Evolutionary conservation across 2,888 invertebrate species (phyloP).

Genomic region (Marasmarcha lunaedactyla): DNA sequence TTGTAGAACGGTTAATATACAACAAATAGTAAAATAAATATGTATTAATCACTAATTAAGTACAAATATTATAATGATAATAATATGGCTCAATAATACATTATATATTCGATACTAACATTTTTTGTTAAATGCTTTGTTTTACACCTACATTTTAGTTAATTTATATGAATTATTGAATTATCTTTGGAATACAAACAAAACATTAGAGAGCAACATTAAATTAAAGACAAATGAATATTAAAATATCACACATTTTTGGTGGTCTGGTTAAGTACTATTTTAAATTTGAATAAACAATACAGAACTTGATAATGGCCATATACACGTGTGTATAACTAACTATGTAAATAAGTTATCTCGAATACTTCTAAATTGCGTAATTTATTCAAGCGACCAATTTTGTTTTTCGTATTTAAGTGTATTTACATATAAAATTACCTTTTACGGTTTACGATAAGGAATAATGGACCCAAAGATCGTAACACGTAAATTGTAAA

Average conservation of each 20-base stretch:
- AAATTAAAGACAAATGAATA: slow-evolving; percentile 30
- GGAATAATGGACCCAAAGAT: neutral
- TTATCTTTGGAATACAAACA: slow-evolving; percentile 9
- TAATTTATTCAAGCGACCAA: neutral
- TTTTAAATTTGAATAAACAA: slow-evolving; percentile 26
- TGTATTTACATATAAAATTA: slow-evolving; percentile 1
- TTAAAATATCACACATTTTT: slow-evolving; percentile 60
- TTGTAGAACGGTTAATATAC: slow-evolving; percentile 53
- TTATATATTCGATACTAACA: slow-evolving; percentile 2
- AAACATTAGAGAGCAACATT: slow-evolving; percentile 50
- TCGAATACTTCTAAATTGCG: neutral
- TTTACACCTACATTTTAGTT: neutral
- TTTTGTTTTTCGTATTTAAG: neutral
- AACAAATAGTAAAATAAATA: slow-evolving; percentile 55
- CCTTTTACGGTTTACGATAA: neutral
- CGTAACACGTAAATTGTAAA: slow-evolving; percentile 1
- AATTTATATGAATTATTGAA: neutral
- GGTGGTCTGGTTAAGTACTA: slow-evolving; percentile 63
- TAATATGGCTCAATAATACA: slow-evolving; percentile 47
- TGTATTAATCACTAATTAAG: slow-evolving; percentile 58
- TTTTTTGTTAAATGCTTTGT: neutral
- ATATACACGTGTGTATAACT: slow-evolving; percentile 25
- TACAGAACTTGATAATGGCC: slow-evolving; percentile 40
- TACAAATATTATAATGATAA: slow-evolving; percentile 51
- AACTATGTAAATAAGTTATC: slow-evolving; percentile 11